Evolutionary conservation across 2,888 invertebrate genomes (phyloP).

Genomic region (Heliconius hortense): DNA sequence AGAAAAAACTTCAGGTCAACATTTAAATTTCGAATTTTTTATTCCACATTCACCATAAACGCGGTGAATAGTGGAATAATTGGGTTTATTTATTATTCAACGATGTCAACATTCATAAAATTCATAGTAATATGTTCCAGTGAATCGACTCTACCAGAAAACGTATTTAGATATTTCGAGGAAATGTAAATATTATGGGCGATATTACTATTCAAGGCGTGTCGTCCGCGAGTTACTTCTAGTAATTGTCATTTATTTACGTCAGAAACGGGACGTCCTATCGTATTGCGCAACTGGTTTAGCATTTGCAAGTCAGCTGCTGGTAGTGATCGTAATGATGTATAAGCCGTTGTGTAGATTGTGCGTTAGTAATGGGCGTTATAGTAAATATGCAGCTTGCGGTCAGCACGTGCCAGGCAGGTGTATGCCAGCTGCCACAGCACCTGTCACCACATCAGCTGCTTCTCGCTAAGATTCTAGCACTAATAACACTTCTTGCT

Average conservation of each 20-base stretch:
- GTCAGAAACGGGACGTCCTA: slow-evolving; percentile 39
- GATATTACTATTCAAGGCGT: slow-evolving; percentile 39
- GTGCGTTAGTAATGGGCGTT: slow-evolving; percentile 55
- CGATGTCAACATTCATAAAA: slow-evolving; percentile 40
- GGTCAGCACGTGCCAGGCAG: slow-evolving; percentile 71
- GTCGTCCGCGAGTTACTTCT: slow-evolving; percentile 38
- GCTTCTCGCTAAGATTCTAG: slow-evolving; percentile 65
- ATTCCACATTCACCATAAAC: slow-evolving; percentile 17
- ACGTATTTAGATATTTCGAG: slow-evolving; percentile 48
- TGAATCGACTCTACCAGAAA: slow-evolving; percentile 55
- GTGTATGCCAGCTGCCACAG: slow-evolving; percentile 74
- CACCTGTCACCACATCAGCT: slow-evolving; percentile 79
- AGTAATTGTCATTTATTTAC: slow-evolving; percentile 38
- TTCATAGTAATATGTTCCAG: slow-evolving; percentile 36
- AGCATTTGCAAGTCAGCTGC: slow-evolving; percentile 54
- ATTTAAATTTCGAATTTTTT: neutral
- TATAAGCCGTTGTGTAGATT: slow-evolving; percentile 44
- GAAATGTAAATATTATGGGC: slow-evolving; percentile 36
- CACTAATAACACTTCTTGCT: slow-evolving; percentile 45
- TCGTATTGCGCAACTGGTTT: slow-evolving; percentile 48
- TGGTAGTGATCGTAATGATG: slow-evolving; percentile 22
- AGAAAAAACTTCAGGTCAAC: neutral
- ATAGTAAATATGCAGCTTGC: slow-evolving; percentile 70
- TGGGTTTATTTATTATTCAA: slow-evolving; percentile 31
- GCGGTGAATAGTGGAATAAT: slow-evolving; percentile 6